phyloP scores from a whole-genome alignment of 2,888 invertebrate species.

The Stenurella melanura region DNA sequence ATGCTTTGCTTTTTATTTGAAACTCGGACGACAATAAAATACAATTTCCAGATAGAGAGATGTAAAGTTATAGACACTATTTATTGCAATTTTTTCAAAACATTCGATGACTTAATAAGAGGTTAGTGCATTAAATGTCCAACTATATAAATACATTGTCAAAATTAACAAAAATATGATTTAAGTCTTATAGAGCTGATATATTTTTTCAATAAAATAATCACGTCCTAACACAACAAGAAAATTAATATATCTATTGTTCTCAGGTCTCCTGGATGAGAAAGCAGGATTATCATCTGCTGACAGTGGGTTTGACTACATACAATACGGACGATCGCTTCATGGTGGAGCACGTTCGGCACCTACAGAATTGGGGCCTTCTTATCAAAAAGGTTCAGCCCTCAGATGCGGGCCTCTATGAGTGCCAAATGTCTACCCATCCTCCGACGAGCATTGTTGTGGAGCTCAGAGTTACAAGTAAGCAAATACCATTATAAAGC shows the following conservation, averaged over 20 bases:
- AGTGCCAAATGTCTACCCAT: slow-evolving; percentile 89
- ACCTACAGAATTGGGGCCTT: slow-evolving; percentile 79
- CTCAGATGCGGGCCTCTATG: slow-evolving; percentile 83
- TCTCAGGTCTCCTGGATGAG: slow-evolving; percentile 83
- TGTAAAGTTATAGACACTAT: too few species aligned
- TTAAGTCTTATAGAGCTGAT: too few species aligned
- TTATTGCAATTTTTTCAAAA: too few species aligned
- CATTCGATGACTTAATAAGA: too few species aligned
- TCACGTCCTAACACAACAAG: not conserved
- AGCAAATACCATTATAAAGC: slow-evolving; percentile 64
- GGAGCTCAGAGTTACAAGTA: slow-evolving; percentile 85
- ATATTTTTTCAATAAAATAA: not conserved
- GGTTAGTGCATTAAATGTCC: too few species aligned
- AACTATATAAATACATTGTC: too few species aligned
- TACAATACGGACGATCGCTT: slow-evolving; percentile 82
- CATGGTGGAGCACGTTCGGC: slow-evolving; percentile 79
- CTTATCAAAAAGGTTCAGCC: slow-evolving; percentile 83
- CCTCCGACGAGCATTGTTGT: slow-evolving; percentile 85
- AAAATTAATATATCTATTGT: slow-evolving; percentile 38
- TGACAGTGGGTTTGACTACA: slow-evolving; percentile 82
- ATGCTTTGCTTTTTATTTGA: too few species aligned
- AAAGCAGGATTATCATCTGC: slow-evolving; percentile 80
- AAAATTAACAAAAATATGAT: too few species aligned
- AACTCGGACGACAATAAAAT: too few species aligned
- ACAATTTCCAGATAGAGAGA: too few species aligned